phyloP scores from a whole-genome alignment of 2,888 invertebrate genomes.

The Drosophila recens region DNA sequence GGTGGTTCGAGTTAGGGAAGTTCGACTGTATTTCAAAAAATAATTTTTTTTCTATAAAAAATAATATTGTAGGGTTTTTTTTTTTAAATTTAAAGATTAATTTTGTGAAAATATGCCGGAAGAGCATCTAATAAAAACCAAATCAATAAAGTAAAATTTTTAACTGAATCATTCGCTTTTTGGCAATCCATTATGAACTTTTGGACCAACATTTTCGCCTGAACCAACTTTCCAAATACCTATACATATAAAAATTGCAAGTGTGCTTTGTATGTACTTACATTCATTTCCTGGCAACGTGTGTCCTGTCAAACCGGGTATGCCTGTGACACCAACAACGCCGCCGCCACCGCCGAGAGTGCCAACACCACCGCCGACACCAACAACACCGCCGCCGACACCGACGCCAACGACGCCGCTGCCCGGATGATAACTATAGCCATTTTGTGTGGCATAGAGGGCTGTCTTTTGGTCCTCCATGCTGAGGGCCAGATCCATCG shows the following conservation, averaged over 20 bases:
- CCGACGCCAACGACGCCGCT: constrained; percentile 86
- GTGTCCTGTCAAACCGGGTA: constrained; percentile 87
- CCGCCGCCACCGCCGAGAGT: constrained; percentile 53
- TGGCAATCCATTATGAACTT: constrained; percentile 35
- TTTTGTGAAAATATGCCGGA: neutral
- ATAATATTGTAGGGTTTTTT: too few relatives aligned
- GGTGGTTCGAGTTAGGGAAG: too few relatives aligned
- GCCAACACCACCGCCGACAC: constrained; percentile 44
- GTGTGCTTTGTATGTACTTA: constrained; percentile 86
- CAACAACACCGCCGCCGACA: constrained; percentile 53
- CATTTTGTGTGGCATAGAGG: constrained; percentile 93
- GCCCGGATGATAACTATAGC: constrained; percentile 93
- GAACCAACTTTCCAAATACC: neutral
- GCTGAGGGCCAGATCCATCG: constrained; percentile 92
- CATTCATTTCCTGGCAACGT: constrained; percentile 92
- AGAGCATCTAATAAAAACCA: neutral
- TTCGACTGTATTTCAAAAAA: too few relatives aligned
- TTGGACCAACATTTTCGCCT: neutral
- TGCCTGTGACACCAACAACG: constrained; percentile 68
- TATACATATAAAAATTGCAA: neutral
- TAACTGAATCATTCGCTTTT: neutral
- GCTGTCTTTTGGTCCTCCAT: constrained; percentile 95
- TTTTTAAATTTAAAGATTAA: neutral
- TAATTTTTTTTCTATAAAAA: too few relatives aligned
- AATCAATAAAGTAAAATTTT: neutral